Base-by-base conservation (phyloP, 2,888 invertebrate species). In the Tenthredo distinguenda region DNA sequence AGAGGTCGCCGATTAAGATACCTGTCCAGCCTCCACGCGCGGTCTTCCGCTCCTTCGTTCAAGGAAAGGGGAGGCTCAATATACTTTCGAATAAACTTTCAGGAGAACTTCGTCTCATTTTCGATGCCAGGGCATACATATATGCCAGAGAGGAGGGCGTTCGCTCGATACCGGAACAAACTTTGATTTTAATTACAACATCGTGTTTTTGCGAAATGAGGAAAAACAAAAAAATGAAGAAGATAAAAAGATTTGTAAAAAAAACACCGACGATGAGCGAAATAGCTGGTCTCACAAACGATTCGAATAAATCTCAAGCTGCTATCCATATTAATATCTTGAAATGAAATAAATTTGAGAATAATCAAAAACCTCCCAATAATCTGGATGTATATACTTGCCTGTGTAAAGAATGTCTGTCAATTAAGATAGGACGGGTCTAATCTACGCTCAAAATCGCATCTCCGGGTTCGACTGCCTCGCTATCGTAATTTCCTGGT, bases 1-100 rank as follows among this genome's bases (percentile, higher is more conserved):
- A 88, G 90, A 90, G 91, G 91, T 91, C 91, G 91, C 90, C 90
- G 91, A 91, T 91, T 91, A 90, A 91, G 91, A 91, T 91, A 91
- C 90, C 91, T 90, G 90, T 91, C 88, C 84, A 89, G 85, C 85
- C 86, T 86, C 86, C 88, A 85, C 88, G 86, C 86, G 86, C 87
- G 68, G 15, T 88, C 88, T 86, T 58, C 68, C 82, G 62, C 81
- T 83, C 55, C 71, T 10, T 31, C 68, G 18, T 26, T 18, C 68
- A 18, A 26, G 34, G 15, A 68, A 55, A 55, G 21, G 40, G 77
- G 34, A 55, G 74, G 74, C 74, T 74, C 26, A 26, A 26, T 68
- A 68, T 74, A 74, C 43, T 74, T 43, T 43, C 68, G 68, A 15
- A 68, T 62, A 71, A 37, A 71, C 71, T 71, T 71, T 71, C 9